A percentile compares a stretch with the other conserved stretches of the same genome.
phyloP scores from a whole-genome alignment of 2,113 vertebrate species.

The Gnathonemus longibarbis region DNA sequence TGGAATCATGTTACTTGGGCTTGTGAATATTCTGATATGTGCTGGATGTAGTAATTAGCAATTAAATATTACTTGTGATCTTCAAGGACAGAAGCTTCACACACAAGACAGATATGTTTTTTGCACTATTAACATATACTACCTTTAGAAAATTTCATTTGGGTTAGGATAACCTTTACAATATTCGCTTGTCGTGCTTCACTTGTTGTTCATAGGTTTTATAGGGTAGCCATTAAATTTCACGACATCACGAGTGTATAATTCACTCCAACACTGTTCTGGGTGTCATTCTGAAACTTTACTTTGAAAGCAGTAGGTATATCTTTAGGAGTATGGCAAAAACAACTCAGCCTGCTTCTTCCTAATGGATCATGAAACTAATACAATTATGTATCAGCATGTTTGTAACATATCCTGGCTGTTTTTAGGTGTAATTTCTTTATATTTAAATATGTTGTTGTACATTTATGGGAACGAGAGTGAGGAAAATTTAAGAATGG shows the following conservation, averaged over 20 bases:
- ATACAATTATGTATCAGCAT: not conserved
- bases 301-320: not conserved
- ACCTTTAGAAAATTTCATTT: not conserved
- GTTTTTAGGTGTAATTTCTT: not conserved
- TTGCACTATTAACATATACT: not conserved
- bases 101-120: not conserved
- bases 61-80: not conserved
- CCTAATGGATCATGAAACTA: not conserved
- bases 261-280: not conserved
- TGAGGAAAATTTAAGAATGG: not conserved
- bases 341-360: not conserved
- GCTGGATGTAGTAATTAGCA: not conserved
- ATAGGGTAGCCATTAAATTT: not conserved
- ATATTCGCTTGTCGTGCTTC: not conserved
- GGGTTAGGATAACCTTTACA: not conserved
- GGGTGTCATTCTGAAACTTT: not conserved
- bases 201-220: not conserved
- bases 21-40: not conserved
- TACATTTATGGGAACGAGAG: not conserved
- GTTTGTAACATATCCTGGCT: not conserved
- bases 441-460: not conserved
- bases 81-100: not conserved
- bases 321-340: not conserved
- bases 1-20: not conserved
- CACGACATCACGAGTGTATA: not conserved